Evolutionary conservation across 2,113 vertebrate genomes (phyloP).

Genomic region (Sinocyclocheilus grahami): DNA sequence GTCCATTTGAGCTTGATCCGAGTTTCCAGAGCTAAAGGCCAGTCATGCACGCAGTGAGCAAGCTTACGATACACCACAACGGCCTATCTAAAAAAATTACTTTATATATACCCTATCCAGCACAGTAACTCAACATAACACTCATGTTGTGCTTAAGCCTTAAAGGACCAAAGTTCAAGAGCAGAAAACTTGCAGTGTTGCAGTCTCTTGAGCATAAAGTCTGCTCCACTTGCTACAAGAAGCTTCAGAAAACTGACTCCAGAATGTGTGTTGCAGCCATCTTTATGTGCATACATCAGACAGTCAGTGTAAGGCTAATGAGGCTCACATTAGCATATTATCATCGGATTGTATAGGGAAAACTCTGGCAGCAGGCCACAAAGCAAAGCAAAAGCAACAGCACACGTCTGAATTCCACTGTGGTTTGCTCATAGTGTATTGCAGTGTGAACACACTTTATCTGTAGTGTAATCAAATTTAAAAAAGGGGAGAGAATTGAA

Average conservation of each 20-base stretch:
- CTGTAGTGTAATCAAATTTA: constrained; percentile 57
- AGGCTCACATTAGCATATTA: constrained; percentile 11
- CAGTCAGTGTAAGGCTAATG: constrained; percentile 20
- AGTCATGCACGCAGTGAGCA: constrained; percentile 30
- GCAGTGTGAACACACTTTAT: constrained; percentile 47
- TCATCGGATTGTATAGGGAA: background rate
- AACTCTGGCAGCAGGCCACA: constrained; percentile 7
- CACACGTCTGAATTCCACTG: constrained; percentile 6
- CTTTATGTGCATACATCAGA: background rate
- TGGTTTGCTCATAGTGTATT: constrained; percentile 5
- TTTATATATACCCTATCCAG: background rate
- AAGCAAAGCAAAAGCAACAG: background rate
- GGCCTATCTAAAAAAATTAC: too few relatives aligned
- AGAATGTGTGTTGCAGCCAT: background rate
- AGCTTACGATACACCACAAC: background rate
- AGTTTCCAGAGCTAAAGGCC: background rate
- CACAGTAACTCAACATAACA: background rate
- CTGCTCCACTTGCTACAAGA: background rate
- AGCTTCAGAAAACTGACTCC: background rate
- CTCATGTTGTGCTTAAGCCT: constrained; percentile 6
- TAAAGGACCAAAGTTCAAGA: constrained; percentile 18
- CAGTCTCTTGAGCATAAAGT: constrained; percentile 22
- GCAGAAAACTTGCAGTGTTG: constrained; percentile 6
- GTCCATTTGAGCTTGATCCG: too few relatives aligned
- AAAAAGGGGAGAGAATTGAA: constrained; percentile 25